Evolutionary conservation across 2,113 vertebrate genomes (phyloP).

Genomic region (Triplophysa tibetana): DNA sequence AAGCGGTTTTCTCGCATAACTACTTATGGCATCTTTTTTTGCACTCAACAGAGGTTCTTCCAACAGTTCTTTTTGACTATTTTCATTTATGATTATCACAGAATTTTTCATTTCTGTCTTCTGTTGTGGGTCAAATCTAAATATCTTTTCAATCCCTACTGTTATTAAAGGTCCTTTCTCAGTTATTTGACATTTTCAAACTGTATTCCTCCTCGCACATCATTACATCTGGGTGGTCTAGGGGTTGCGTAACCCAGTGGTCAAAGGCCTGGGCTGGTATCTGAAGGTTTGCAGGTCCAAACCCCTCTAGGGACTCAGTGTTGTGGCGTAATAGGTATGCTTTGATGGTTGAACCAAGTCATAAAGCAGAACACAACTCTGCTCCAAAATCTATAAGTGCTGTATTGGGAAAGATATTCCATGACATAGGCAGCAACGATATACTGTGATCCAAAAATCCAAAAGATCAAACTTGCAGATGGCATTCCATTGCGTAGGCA

Average conservation of each 20-base stretch:
- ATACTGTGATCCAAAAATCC: too few relatives aligned
- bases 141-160: neutral
- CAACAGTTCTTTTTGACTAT: neutral
- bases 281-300: neutral
- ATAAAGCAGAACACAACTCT: too few relatives aligned
- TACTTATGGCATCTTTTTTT: too few relatives aligned
- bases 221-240: conserved; percentile 32
- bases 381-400: too few relatives aligned
- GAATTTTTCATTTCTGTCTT: conserved; percentile 15
- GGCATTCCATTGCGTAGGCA: too few relatives aligned
- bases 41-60: neutral
- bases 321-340: conserved; percentile 8
- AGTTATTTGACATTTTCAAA: conserved; percentile 27
- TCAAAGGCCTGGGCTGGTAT: neutral
- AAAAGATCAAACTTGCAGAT: too few relatives aligned
- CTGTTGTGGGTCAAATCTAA: conserved; percentile 18
- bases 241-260: neutral
- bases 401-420: too few relatives aligned
- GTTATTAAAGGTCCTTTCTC: conserved; percentile 22
- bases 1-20: too few relatives aligned
- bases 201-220: conserved; percentile 26
- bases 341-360: neutral
- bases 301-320: neutral
- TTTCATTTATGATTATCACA: neutral
- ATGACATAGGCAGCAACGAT: too few relatives aligned